Percentiles rank a stretch among this genome's conserved stretches.
These are phyloP conservation scores for Calidris pugnax DNA, from an alignment of 2,113 vertebrate species.

Conservation along the genomic window DNA sequence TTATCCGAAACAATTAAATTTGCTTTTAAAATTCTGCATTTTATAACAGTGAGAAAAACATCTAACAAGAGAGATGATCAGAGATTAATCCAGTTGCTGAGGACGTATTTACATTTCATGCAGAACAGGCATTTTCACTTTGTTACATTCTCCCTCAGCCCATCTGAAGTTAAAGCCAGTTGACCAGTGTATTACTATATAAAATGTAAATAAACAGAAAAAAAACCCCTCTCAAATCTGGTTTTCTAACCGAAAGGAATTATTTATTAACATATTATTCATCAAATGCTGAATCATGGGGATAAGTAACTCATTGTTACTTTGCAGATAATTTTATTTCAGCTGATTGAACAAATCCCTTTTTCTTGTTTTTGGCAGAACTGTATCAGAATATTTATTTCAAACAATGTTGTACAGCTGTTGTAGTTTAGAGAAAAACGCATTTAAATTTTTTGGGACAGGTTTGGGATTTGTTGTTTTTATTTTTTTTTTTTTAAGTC, in stretches of 20 bases:
- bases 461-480: not conserved
- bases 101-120: not conserved
- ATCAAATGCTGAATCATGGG: not conserved
- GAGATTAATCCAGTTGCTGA: not conserved
- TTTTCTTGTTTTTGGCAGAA: not conserved
- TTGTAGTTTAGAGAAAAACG: not conserved
- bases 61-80: not conserved
- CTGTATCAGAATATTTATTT: not conserved
- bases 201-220: not conserved
- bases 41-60: not conserved
- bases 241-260: not conserved
- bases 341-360: slow-evolving; percentile 17
- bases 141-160: not conserved
- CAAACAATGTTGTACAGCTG: not conserved
- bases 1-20: not conserved
- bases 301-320: not conserved
- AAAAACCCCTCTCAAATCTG: not conserved
- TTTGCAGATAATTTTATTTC: slow-evolving; percentile 5
- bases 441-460: not conserved
- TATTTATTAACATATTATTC: not conserved
- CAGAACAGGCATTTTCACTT: not conserved
- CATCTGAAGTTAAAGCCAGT: not conserved
- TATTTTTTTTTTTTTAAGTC: not conserved
- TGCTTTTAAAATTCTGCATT: not conserved
- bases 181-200: not conserved